phyloP scores from a whole-genome alignment of 2,888 invertebrate genomes.

The Dromius quadrimaculatus region DNA sequence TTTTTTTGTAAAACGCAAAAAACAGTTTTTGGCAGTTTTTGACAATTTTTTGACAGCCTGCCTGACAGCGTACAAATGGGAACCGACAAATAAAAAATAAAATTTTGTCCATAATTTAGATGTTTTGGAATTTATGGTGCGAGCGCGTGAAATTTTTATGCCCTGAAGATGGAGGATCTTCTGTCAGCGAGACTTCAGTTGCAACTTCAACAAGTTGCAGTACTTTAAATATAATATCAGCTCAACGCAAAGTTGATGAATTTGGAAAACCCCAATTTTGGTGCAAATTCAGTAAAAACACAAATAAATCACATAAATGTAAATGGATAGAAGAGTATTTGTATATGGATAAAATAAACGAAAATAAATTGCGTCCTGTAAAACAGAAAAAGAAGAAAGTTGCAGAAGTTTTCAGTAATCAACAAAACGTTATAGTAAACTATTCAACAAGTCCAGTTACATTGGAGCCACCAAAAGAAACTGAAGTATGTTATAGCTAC shows the following conservation, averaged over 20 bases:
- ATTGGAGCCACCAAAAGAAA: not conserved
- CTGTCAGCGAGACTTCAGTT: conserved; percentile 69
- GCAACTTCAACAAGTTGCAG: conserved; percentile 67
- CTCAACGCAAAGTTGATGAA: conserved; percentile 60
- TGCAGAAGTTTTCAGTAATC: conserved; percentile 61
- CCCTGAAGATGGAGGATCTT: conserved; percentile 65
- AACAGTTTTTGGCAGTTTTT: no score
- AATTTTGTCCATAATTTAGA: conserved; percentile 60
- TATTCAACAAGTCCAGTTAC: conserved; percentile 3
- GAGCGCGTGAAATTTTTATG: conserved; percentile 67
- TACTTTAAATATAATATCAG: conserved; percentile 66
- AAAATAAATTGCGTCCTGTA: not conserved
- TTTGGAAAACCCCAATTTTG: conserved; percentile 62
- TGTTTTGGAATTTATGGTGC: conserved; percentile 75
- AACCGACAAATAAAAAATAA: not conserved
- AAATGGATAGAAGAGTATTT: conserved; percentile 71
- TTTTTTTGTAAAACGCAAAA: no score
- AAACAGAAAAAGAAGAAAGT: not conserved
- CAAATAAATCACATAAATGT: conserved; percentile 54
- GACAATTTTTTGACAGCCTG: no score
- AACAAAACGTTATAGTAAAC: conserved; percentile 66
- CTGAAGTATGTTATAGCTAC: conserved; percentile 1
- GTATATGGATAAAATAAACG: conserved; percentile 67
- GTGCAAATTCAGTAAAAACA: conserved; percentile 62
- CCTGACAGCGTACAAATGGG: no score